Evolutionary conservation across 2,797 vertebrate genomes (phyloP), one percentile per base, ranked within the genome.

Genomic region (Xiphophorus birchmanni): DNA sequence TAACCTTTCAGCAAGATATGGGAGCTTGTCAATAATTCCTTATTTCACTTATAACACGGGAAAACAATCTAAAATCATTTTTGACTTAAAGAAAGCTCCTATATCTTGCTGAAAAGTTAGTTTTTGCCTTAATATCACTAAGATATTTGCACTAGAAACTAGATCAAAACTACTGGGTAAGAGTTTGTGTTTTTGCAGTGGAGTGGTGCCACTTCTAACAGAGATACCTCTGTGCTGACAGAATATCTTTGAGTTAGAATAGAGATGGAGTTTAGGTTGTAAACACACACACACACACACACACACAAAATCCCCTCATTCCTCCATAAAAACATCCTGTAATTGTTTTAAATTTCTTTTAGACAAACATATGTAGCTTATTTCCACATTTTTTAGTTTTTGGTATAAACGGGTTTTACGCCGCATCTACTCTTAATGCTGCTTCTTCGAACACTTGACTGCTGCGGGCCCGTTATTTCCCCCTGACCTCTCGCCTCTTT

Each of bases 401-500:
- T 21, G 9, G 47, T 11, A 11, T 80, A 15, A 40, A 50, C 26
- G 45, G 45, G 7, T 48, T 80, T 18, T 40, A 45, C 32, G 26
- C 60, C 5, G 47, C 47, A 45, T 47, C 40, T 8, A 37, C 37
- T 54, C 52, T 77, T 21, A 69, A 45, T 73, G 32, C 73, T 56
- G 0, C 58, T 45, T 76, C 80, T 82, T 63, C 56, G 77, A 84
- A 89, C 77, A 73, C 58, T 69, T 56, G 7, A 79, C 63, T 40
- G 85, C 89, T 84, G 74, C 76, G 8, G 89, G 91, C 50, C 50
- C 21, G 87, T 63, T 84, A 44, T 65, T 84, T 48, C 87, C 48
- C 77, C 67, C 88, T 82, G 80, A 92, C 92, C 90, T 82, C 73
- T 88, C 35, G 84, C 87, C 88, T 80, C 77, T 77, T 29, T 73